phyloP scores from a whole-genome alignment of 2,113 vertebrate species.

The Rhinolophus sinicus region DNA sequence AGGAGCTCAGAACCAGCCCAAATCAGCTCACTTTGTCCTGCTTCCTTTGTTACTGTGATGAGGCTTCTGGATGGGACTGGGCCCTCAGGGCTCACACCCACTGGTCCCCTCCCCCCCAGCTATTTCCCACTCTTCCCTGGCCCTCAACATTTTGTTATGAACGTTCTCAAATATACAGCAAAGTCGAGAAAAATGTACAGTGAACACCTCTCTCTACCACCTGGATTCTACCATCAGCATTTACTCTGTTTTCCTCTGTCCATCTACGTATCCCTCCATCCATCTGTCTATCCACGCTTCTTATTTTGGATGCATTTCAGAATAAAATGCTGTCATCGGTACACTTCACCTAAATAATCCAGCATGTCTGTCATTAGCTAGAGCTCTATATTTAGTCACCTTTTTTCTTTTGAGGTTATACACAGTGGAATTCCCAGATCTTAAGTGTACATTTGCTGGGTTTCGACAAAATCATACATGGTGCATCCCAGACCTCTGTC shows the following conservation, averaged over 20 bases:
- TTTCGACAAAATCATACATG: too few relatives aligned
- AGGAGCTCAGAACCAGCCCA: not conserved
- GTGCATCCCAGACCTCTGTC: too few relatives aligned
- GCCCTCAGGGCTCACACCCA: not conserved
- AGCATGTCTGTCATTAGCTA: not conserved
- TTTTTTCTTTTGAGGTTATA: too few relatives aligned
- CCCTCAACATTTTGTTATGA: not conserved
- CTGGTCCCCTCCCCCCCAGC: not conserved
- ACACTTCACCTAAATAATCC: not conserved
- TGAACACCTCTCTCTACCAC: rapidly evolving
- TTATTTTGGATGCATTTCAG: not conserved
- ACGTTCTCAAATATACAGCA: not conserved
- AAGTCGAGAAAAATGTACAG: not conserved
- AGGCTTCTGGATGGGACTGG: not conserved
- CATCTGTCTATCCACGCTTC: not conserved
- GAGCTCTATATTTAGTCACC: too few relatives aligned
- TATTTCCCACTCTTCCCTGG: not conserved
- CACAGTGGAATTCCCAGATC: too few relatives aligned
- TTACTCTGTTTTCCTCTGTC: too few relatives aligned
- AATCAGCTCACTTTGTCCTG: not conserved
- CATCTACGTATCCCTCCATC: too few relatives aligned
- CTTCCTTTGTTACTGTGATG: rapidly evolving
- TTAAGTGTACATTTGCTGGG: too few relatives aligned
- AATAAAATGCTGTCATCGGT: not conserved
- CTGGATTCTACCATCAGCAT: not conserved